phyloP scores from a whole-genome alignment of 2,797 vertebrate species.

The Urophycis tenuis region DNA sequence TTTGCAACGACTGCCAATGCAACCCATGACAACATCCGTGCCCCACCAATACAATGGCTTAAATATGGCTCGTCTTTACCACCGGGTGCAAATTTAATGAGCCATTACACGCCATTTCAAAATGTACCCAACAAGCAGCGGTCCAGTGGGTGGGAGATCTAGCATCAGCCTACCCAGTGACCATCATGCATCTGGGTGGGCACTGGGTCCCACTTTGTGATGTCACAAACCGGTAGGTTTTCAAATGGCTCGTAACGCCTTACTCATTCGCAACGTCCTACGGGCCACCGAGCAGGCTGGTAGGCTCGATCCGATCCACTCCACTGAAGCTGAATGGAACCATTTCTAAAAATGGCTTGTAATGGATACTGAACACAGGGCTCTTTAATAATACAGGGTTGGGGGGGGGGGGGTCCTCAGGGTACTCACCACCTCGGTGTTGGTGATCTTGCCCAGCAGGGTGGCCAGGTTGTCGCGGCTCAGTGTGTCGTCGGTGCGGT shows the following conservation, averaged over 20 bases:
- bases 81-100: not conserved
- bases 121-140: too few relatives aligned
- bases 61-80: not conserved
- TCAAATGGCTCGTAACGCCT: not conserved
- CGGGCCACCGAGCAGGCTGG: too few relatives aligned
- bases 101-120: too few relatives aligned
- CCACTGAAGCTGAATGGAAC: too few relatives aligned
- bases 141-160: too few relatives aligned
- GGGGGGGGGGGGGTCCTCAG: too few relatives aligned
- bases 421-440: conserved; percentile 92
- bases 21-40: too few relatives aligned
- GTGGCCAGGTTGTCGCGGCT: conserved; percentile 80
- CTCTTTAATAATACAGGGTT: not conserved
- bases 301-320: too few relatives aligned
- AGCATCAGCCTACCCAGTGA: too few relatives aligned
- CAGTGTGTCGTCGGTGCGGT: conserved; percentile 73
- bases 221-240: not conserved
- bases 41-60: too few relatives aligned
- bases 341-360: not conserved
- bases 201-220: not conserved
- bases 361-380: not conserved
- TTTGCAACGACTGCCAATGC: not conserved
- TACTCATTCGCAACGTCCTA: not conserved
- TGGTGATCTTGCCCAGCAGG: conserved; percentile 93
- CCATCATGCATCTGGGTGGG: not conserved